Evolutionary conservation across 2,113 vertebrate species (phyloP).

Genomic region (Cacatua alba): DNA sequence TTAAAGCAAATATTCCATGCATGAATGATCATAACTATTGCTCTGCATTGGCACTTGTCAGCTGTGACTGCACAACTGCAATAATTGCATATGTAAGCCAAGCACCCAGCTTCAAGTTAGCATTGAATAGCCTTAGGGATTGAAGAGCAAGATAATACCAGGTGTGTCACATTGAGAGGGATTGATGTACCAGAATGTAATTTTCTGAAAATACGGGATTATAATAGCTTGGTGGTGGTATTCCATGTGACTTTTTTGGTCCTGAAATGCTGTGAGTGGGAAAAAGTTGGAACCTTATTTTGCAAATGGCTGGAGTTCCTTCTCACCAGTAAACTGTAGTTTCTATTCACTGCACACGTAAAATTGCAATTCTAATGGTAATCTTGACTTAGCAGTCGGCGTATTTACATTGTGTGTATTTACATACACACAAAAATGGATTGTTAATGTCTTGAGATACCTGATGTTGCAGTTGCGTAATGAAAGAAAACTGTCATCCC

Average conservation of each 20-base stretch:
- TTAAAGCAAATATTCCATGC: neutral
- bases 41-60: neutral
- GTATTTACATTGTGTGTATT: neutral
- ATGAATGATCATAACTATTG: neutral
- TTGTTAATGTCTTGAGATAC: neutral
- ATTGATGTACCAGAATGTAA: neutral
- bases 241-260: neutral
- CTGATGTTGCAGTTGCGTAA: neutral
- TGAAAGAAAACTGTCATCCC: neutral
- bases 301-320: neutral
- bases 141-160: neutral
- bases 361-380: neutral
- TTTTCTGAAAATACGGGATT: neutral
- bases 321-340: constrained; percentile 41
- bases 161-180: neutral
- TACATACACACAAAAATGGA: neutral
- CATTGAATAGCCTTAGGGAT: neutral
- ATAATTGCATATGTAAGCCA: neutral
- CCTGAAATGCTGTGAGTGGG: constrained; percentile 20
- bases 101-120: neutral
- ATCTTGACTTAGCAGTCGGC: neutral
- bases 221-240: neutral
- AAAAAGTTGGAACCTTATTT: constrained; percentile 34
- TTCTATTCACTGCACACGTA: constrained; percentile 5
- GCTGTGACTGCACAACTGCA: neutral